Percentiles rank a stretch among this genome's conserved stretches.
Conservation (phyloP, 1,140 invertebrate species). For the Euglossa dilemma region DNA sequence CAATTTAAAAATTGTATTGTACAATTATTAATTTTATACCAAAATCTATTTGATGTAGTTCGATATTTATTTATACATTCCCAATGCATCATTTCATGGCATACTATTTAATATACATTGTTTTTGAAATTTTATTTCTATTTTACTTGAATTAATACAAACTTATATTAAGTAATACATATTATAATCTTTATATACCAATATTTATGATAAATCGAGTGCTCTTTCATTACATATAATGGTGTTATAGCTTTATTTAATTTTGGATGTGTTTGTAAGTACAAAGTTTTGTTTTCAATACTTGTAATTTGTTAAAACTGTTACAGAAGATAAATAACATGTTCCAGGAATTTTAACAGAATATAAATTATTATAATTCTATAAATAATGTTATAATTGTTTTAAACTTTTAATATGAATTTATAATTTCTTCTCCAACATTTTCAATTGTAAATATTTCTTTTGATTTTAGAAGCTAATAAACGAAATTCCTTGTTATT, state of each 20-base stretch:
- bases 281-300: conserved; percentile 10
- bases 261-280: background rate
- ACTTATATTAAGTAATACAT: conserved; percentile 1
- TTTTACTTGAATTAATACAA: background rate
- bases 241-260: conserved; percentile 16
- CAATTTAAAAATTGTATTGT: conserved; percentile 14
- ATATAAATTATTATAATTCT: background rate
- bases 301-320: background rate
- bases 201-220: background rate
- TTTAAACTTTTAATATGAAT: conserved; percentile 2
- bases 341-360: background rate
- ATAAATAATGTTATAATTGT: background rate
- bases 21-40: conserved; percentile 22
- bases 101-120: background rate
- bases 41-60: conserved; percentile 15
- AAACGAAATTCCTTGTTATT: background rate
- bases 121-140: conserved; percentile 27
- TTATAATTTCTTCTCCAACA: background rate
- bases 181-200: background rate
- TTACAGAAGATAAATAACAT: background rate
- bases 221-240: conserved; percentile 10
- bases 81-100: conserved; percentile 22
- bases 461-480: background rate
- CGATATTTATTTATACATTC: conserved; percentile 62
- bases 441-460: background rate